These are phyloP conservation scores for Opisthograptis luteolata DNA, from an alignment of 2,888 invertebrate species.

Conservation along the genomic window DNA sequence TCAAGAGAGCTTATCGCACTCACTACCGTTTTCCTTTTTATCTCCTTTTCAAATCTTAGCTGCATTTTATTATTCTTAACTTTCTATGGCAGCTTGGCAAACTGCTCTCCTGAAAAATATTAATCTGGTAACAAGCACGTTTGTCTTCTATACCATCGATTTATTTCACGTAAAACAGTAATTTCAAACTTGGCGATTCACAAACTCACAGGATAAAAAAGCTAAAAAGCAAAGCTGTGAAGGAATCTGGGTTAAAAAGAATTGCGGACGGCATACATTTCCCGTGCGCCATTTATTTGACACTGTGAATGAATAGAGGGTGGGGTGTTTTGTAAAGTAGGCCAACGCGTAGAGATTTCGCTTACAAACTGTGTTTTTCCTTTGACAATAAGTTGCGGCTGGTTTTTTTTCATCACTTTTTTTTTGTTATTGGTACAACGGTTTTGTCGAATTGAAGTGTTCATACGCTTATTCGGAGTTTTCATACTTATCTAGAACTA, in stretches of 20 bases:
- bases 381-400: slow-evolving; percentile 13
- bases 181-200: no score
- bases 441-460: neutral
- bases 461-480: no score
- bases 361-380: slow-evolving; percentile 32
- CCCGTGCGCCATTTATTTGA: slow-evolving; percentile 76
- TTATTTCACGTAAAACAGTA: no score
- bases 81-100: no score
- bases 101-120: no score
- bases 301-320: slow-evolving; percentile 55
- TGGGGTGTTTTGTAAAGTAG: slow-evolving; percentile 44
- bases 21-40: no score
- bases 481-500: no score
- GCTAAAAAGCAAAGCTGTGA: slow-evolving; percentile 26
- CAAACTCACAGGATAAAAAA: slow-evolving; percentile 5
- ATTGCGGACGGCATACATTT: slow-evolving; percentile 70
- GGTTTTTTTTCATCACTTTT: neutral
- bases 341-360: slow-evolving; percentile 20
- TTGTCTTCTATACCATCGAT: no score
- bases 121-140: no score
- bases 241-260: slow-evolving; percentile 54
- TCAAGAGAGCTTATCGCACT: no score
- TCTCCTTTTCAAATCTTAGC: no score
- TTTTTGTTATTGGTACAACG: neutral
- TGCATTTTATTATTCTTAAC: neutral